Conservation (phyloP, 2,888 invertebrate species). For the Galeopsomyia nigrocyanea region DNA sequence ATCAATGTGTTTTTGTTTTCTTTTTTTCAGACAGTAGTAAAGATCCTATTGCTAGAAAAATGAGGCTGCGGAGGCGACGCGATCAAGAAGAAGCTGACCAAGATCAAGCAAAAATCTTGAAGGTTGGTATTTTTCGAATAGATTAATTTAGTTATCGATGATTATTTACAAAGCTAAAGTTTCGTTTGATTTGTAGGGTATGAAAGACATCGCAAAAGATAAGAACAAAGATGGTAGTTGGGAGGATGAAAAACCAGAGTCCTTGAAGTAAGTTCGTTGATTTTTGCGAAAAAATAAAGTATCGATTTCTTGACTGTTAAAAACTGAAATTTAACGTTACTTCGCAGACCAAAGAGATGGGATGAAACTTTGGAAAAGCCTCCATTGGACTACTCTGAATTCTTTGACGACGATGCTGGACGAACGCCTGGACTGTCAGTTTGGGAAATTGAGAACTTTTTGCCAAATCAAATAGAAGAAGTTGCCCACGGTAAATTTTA, state of each 20-base stretch:
- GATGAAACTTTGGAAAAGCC: slow-evolving; percentile 96
- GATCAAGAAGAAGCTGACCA: slow-evolving; percentile 87
- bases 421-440: slow-evolving; percentile 92
- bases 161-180: slow-evolving; percentile 31
- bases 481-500: slow-evolving; percentile 98
- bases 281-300: slow-evolving; percentile 15
- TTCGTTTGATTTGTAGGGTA: slow-evolving; percentile 72
- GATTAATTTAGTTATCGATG: slow-evolving; percentile 10
- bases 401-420: slow-evolving; percentile 96
- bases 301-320: slow-evolving; percentile 10
- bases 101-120: slow-evolving; percentile 89
- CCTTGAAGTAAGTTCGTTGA: slow-evolving; percentile 75
- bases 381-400: slow-evolving; percentile 95
- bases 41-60: slow-evolving; percentile 95
- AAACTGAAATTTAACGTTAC: slow-evolving; percentile 15
- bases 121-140: slow-evolving; percentile 67
- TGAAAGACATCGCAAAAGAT: slow-evolving; percentile 88
- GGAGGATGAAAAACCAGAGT: slow-evolving; percentile 78
- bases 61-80: slow-evolving; percentile 87
- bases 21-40: slow-evolving; percentile 74
- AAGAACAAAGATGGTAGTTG: slow-evolving; percentile 81
- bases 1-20: slow-evolving; percentile 18
- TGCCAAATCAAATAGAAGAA: slow-evolving; percentile 95
- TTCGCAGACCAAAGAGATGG: slow-evolving; percentile 90
- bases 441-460: slow-evolving; percentile 99